A percentile compares a stretch with the other conserved stretches of the same genome.
Evolutionary conservation across 1,140 invertebrate genomes (phyloP).

Genomic region (Prorops nasuta): DNA sequence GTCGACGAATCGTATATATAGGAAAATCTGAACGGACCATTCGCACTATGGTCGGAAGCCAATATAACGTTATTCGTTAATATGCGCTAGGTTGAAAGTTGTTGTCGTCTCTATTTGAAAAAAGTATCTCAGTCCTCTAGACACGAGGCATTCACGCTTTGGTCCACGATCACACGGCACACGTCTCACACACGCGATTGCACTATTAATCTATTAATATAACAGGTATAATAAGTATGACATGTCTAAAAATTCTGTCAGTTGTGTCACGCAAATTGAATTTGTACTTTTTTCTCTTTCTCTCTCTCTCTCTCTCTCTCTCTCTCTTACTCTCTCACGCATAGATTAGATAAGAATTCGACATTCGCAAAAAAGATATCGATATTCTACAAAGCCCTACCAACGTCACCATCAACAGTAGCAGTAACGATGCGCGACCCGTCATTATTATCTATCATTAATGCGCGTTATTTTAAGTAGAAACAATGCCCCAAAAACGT

Average conservation of each 20-base stretch:
- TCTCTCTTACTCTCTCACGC: conserved; percentile 15
- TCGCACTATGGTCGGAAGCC: conserved; percentile 28
- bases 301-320: conserved; percentile 6
- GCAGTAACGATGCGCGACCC: conserved; percentile 21
- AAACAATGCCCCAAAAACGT: conserved; percentile 46
- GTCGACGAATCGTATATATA: conserved; percentile 28
- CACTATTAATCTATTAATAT: conserved; percentile 53
- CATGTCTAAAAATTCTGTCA: conserved; percentile 47
- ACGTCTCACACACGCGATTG: conserved; percentile 49
- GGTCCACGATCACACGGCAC: conserved; percentile 48
- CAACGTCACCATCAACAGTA: conserved; percentile 21
- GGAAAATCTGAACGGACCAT: conserved; percentile 28
- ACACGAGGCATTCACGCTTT: conserved; percentile 45
- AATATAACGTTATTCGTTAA: conserved; percentile 27
- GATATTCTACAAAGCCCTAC: conserved; percentile 43
- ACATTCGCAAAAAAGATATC: conserved; percentile 41
- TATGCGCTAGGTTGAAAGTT: no score
- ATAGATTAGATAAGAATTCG: conserved; percentile 42
- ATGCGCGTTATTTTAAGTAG: conserved; percentile 40
- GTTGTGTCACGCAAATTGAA: conserved; percentile 50
- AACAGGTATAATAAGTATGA: conserved; percentile 50
- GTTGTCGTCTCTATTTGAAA: no score
- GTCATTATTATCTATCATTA: conserved; percentile 24
- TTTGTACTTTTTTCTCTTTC: conserved; percentile 53
- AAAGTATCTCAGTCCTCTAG: conserved; percentile 32